Evolutionary conservation across 1,140 invertebrate genomes (phyloP).

Genomic region (Cardiocondyla obscurior): DNA sequence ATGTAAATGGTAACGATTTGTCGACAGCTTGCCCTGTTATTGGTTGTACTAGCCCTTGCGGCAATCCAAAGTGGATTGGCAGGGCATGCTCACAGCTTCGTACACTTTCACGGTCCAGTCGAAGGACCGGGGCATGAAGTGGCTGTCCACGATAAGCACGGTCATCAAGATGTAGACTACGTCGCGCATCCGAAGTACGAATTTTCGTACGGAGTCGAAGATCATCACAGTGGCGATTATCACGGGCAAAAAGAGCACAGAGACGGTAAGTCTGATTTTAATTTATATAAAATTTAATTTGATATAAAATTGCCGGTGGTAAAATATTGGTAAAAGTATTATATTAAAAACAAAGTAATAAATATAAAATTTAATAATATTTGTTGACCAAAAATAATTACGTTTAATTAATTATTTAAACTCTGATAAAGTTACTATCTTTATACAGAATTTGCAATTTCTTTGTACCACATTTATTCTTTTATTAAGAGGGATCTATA

Average conservation of each 20-base stretch:
- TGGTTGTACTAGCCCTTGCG: constrained; percentile 70
- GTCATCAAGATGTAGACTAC: constrained; percentile 79
- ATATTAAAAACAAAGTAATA: not conserved
- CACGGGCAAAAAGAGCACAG: constrained; percentile 85
- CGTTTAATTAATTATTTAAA: not conserved
- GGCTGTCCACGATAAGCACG: constrained; percentile 76
- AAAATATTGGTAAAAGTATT: not conserved
- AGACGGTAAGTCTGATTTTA: constrained; percentile 80
- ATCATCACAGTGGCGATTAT: constrained; percentile 84
- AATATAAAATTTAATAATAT: not conserved
- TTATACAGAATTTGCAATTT: not conserved
- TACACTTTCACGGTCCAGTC: constrained; percentile 80
- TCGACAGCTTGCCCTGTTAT: constrained; percentile 72
- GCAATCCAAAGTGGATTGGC: constrained; percentile 69
- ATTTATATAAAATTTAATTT: not conserved
- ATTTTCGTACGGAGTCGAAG: constrained; percentile 84
- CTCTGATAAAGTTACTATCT: not conserved
- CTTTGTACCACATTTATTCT: not conserved
- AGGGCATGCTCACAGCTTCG: constrained; percentile 80
- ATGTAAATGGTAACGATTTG: constrained; percentile 58
- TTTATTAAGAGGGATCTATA: not conserved
- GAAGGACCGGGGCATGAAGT: constrained; percentile 77
- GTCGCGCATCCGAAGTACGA: constrained; percentile 83
- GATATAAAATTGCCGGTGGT: not conserved
- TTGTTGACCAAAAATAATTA: not conserved